A percentile compares a stretch with the other conserved stretches of the same genome.
These are phyloP conservation scores for Parazoanthus atlanticus DNA, from an alignment of 92 coral and sea anemone species.

Conservation along the genomic window DNA sequence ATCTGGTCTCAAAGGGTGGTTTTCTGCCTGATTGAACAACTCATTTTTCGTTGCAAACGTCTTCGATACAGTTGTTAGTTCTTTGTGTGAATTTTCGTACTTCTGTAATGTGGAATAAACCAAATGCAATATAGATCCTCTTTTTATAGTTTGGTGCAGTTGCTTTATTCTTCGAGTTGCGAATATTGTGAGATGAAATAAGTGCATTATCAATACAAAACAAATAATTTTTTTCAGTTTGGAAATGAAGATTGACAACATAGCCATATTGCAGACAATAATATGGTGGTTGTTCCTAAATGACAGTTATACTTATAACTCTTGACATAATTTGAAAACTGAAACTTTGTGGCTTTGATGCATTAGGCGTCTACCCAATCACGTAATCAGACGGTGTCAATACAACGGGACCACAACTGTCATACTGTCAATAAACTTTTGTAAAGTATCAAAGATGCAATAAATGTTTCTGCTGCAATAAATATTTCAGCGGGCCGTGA, in stretches of 20 bases:
- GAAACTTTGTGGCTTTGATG: not conserved
- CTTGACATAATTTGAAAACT: not conserved
- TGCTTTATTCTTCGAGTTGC: too few relatives aligned
- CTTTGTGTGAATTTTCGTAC: not conserved
- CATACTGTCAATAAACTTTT: not conserved
- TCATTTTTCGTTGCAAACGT: not conserved
- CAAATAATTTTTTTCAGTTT: too few relatives aligned
- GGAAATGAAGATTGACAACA: not conserved
- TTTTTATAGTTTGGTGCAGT: too few relatives aligned
- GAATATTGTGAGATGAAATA: too few relatives aligned
- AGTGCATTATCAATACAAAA: too few relatives aligned
- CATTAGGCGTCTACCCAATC: not conserved
- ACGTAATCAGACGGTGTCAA: not conserved
- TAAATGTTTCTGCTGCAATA: not conserved
- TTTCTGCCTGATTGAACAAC: not conserved
- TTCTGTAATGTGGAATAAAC: not conserved
- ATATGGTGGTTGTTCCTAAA: not conserved
- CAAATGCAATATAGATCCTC: too few relatives aligned
- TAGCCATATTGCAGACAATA: not conserved
- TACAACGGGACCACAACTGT: not conserved
- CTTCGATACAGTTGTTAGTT: not conserved
- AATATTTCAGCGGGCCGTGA: not conserved
- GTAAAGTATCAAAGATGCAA: not conserved
- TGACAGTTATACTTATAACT: not conserved
- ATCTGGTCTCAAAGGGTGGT: not conserved